A percentile compares a stretch with the other conserved stretches of the same genome.
Conservation (phyloP, 2,113 vertebrate genomes). For the Vidua chalybeata region DNA sequence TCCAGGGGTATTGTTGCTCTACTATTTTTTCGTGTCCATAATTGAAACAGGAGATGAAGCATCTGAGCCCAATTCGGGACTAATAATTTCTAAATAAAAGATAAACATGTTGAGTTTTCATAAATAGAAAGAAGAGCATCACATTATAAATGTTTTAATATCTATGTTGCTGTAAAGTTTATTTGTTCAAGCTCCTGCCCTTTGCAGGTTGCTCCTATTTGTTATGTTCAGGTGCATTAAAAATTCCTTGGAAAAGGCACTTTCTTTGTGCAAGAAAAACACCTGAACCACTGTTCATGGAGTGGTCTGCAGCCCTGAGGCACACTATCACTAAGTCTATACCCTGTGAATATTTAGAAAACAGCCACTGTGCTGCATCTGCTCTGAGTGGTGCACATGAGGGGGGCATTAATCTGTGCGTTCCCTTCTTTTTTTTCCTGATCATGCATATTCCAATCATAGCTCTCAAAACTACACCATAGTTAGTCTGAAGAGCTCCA, state of each 20-base stretch:
- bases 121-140: background rate
- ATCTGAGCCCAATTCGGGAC: slow-evolving; percentile 5
- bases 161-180: background rate
- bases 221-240: background rate
- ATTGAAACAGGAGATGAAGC: background rate
- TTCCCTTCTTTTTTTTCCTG: background rate
- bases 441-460: background rate
- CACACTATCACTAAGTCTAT: background rate
- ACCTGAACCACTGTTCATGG: background rate
- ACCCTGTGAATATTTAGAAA: background rate
- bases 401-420: background rate
- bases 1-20: background rate
- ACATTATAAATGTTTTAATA: slow-evolving; percentile 7
- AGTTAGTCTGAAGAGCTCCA: background rate
- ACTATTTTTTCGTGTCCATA: background rate
- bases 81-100: slow-evolving; percentile 41
- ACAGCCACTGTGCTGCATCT: background rate
- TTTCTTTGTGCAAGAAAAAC: background rate
- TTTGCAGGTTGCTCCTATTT: background rate
- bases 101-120: background rate
- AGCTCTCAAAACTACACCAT: background rate
- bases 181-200: background rate
- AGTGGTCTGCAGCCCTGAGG: background rate
- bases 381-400: accelerated
- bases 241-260: background rate